Evolutionary conservation across 1,140 invertebrate genomes (phyloP), one percentile per base, ranked within the genome.

Genomic region (Bombyx mandarina): DNA sequence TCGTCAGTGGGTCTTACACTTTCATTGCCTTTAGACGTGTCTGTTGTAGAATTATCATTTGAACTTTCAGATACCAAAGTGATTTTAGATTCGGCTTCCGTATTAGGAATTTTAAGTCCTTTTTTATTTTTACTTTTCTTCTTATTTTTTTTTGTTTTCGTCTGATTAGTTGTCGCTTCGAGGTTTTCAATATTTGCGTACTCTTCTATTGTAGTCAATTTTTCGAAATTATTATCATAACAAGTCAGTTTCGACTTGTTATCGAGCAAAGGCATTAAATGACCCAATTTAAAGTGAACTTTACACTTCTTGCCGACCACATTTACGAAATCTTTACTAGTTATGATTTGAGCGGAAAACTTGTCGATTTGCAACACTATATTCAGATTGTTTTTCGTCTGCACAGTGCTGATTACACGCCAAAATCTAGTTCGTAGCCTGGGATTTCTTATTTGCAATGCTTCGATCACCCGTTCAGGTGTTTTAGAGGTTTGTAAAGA

Each of bases 331-430:
- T 62, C 56, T 0, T 61, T 58, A 43, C 57, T 63, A 0, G 65
- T 69, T 6, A 86, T 86, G 7, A 84, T 72, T 62, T 79, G 73
- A 7, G 83, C 83, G 6, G 80, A 84, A 0, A 84, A 56, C 53
- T 83, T 82, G 54, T 86, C 83, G 2, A 86, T 86, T 60, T 86
- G 83, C 46, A 86, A 45, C 0, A 82, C 77, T 1, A 76, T 74
- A 12, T 86, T 77, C 8, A 83, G 51, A 57, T 77, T 81, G 7
- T 57, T 66, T 7, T 67, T 65, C 0, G 66, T 65, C 42, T 66
- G 58, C 6, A 77, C 77, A 1, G 69, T 71, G 43, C 75, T 82
- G n/a, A 82, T 86, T 58, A 66, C 77, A 6, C 81, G 69, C 83
- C 83, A 86, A 67, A 71, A 86, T 46, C 78, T 83, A 0, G 83